Base-by-base conservation (phyloP, 2,888 invertebrate species). In the Diaphora mendica region DNA sequence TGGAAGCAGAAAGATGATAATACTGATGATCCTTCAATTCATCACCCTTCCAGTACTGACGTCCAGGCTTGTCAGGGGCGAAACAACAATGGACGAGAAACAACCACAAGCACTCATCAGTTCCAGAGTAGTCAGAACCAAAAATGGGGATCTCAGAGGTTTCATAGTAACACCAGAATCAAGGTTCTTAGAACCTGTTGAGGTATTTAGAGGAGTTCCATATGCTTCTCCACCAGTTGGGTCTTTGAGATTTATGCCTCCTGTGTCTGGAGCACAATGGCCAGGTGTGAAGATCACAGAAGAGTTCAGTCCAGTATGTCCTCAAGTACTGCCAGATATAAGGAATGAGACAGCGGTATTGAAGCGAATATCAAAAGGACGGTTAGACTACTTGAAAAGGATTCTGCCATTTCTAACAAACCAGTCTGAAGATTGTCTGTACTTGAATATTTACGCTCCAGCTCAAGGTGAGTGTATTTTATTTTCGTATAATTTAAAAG, bases 391-490 rank as follows among this genome's bases (percentile, higher is more conserved):
- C 91, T 96, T 99, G 87, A 98, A 97, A 92, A 97, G 99, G 87
- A 96, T 99, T 92, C 94, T 98, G 86, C 98, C 99, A 64, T 97
- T 98, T 91, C 96, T 99, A 84, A 97, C 97, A 84, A 98, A 99
- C 91, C 99, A 99, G 95, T 98, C 98, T 83, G 99, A 99, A 96
- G 99, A 99, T 96, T 99, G 99, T 91, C 97, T 99, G 79, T 99
- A 99, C 93, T 96, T 99, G 91, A 99, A 99, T 94, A 98, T 99
- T 89, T 99, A 99, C 96, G 98, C 99, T 42, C 99, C 99, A 72
- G 98, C 98, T 86, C 98, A 98, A 97, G 99, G 99, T 99, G 96
- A 96, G 96, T 71, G 62, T 42, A 30, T n/a, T 62, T 33, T 90
- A 81, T 48, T 44, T 67, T 55, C 33, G 33, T 15, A 39, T 13